Base-by-base conservation (phyloP, 1,140 invertebrate genomes). In the Acyrthosiphon pisum region DNA sequence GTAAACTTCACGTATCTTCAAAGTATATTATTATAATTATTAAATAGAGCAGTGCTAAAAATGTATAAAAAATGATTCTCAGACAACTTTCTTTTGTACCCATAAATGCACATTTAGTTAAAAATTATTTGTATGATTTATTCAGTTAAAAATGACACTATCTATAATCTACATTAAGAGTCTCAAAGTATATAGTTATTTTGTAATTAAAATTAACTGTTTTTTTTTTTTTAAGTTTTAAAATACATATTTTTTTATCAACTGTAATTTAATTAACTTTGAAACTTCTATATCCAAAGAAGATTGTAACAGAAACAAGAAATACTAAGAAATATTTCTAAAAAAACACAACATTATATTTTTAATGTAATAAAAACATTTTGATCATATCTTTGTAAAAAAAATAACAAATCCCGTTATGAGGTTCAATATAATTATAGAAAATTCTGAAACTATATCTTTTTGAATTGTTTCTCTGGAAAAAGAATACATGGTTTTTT, bases 171-270 rank as follows among this genome's bases (percentile, higher is more conserved):
- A 44, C 35, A 37, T 46, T 18, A 44, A 87, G 44, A 48, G 41
- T 41, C 26, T 44, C 14, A 20, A 46, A 87, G 23, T 30, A 87
- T 30, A 87, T 30, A 46, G 44, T 87, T 87, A 46, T 87, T 87
- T 88, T 35, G 46, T 88, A 88, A 88, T 88, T 50, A 88, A 88
- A 88, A 88, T 35, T 6, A 35, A 88, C 9, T 11, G 11, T 87
- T 83, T 83, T 46, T 46, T 46, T n/a, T 84, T 84, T 84, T 41
- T 84, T 18, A 20, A 86, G 11, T 83, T 83, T 37, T 23, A 37
- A 81, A 83, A 83, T 83, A 83, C 44, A 46, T 44, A 87, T 87
- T 87, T 87, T 87, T 86, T 87, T 87, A 46, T 44, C n/a, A 83
- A 23, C 22, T 37, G 0, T 87, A 46, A 87, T 46, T 87, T 87